phyloP scores from a whole-genome alignment of 2,888 invertebrate genomes.

The Myopa tessellatipennis region DNA sequence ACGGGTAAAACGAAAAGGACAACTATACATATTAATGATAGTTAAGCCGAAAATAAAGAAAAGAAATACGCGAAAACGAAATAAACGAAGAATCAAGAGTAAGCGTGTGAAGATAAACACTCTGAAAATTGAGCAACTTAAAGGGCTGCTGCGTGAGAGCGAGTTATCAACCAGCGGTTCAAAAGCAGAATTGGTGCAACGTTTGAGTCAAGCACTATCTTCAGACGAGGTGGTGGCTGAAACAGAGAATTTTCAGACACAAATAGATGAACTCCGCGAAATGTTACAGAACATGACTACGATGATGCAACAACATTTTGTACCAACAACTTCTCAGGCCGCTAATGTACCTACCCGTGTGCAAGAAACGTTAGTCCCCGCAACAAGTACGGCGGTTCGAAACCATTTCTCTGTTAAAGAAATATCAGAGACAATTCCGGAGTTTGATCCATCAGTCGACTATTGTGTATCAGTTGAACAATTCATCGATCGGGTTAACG shows the following conservation, averaged over 20 bases:
- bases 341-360: not conserved
- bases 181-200: not conserved
- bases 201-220: not conserved
- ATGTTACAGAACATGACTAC: not conserved
- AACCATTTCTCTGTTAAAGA: slow-evolving; percentile 28
- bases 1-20: not conserved
- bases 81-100: not conserved
- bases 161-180: not conserved
- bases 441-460: slow-evolving; percentile 36
- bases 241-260: not conserved
- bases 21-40: slow-evolving; percentile 1
- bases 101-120: slow-evolving; percentile 1
- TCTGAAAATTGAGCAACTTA: slow-evolving; percentile 3
- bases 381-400: not conserved
- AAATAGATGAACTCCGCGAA: not conserved
- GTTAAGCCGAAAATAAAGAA: not conserved
- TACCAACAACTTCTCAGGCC: not conserved
- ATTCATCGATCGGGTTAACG: slow-evolving; percentile 35
- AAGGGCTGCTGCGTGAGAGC: not conserved
- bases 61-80: not conserved
- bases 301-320: not conserved
- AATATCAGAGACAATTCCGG: slow-evolving; percentile 38
- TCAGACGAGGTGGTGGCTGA: not conserved
- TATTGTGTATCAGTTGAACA: slow-evolving; percentile 32
- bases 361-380: not conserved